Evolutionary conservation across 2,797 vertebrate genomes (phyloP).

Genomic region (Argyrosomus regius): DNA sequence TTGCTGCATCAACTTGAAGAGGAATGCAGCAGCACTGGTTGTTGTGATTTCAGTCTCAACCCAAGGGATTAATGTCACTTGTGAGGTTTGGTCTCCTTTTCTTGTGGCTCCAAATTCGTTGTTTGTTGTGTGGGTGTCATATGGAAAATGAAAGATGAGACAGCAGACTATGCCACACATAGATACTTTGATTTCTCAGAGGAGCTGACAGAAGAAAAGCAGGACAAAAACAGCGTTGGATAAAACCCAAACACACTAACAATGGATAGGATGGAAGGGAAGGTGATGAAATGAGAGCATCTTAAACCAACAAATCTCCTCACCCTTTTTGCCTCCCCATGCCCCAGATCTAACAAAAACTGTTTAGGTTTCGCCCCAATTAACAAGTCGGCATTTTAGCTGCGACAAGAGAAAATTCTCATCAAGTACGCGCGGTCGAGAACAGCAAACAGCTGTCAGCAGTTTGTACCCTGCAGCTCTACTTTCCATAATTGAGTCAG

Average conservation of each 20-base stretch:
- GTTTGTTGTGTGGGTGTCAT: constrained; percentile 34
- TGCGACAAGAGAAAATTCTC: constrained; percentile 57
- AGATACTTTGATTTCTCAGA: constrained; percentile 42
- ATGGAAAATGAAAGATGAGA: constrained; percentile 39
- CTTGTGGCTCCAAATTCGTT: constrained; percentile 17
- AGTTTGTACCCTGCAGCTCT: constrained; percentile 60
- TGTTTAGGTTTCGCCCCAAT: constrained; percentile 67
- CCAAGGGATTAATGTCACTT: constrained; percentile 53
- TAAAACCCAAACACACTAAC: constrained; percentile 52
- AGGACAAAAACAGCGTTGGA: constrained; percentile 36
- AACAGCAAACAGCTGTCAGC: constrained; percentile 75
- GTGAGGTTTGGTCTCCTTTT: constrained; percentile 38
- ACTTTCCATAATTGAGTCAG: constrained; percentile 65
- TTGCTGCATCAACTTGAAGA: constrained; percentile 36
- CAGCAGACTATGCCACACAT: constrained; percentile 10
- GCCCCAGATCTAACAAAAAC: constrained; percentile 68
- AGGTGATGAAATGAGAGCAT: constrained; percentile 55
- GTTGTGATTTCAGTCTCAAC: constrained; percentile 42
- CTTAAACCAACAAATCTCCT: constrained; percentile 51
- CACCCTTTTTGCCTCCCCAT: constrained; percentile 20
- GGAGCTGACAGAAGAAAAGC: constrained; percentile 52
- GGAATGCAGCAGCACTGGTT: constrained; percentile 19
- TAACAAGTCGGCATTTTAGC: constrained; percentile 68
- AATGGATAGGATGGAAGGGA: constrained; percentile 35
- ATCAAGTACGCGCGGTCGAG: constrained; percentile 50